Percentiles rank a stretch among this genome's conserved stretches.
Conservation (phyloP, 2,888 invertebrate species). For the Thelaira solivaga region DNA sequence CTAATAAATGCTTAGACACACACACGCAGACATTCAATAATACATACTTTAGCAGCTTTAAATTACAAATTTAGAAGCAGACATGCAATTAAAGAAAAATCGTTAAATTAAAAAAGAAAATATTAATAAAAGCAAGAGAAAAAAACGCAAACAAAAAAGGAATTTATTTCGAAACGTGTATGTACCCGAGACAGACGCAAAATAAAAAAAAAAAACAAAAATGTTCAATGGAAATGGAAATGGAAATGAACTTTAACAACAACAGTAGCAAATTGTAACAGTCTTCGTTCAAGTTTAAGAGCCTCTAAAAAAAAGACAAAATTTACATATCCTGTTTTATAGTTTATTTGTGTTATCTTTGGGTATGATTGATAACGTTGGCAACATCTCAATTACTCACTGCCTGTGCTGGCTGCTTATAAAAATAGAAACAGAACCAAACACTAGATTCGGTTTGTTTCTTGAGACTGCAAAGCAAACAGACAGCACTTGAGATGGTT, state of each 20-base stretch:
- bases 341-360: background rate
- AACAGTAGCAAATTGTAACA: constrained; percentile 32
- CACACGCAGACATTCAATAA: background rate
- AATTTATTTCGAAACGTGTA: constrained; percentile 21
- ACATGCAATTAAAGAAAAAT: constrained; percentile 39
- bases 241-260: background rate
- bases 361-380: constrained; percentile 41
- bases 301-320: constrained; percentile 2
- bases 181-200: constrained; percentile 38
- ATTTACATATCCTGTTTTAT: constrained; percentile 45
- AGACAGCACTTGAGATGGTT: constrained; percentile 58
- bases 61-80: background rate
- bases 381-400: constrained; percentile 49
- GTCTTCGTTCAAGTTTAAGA: background rate
- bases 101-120: constrained; percentile 14
- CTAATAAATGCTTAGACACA: background rate
- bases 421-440: too few species aligned
- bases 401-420: constrained; percentile 57
- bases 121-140: too few species aligned
- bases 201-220: constrained; percentile 4
- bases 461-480: constrained; percentile 57
- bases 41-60: background rate
- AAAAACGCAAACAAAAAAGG: background rate
- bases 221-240: too few species aligned
- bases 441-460: background rate